Conservation (phyloP, 2,113 vertebrate genomes). For the Actinemys pallida region DNA sequence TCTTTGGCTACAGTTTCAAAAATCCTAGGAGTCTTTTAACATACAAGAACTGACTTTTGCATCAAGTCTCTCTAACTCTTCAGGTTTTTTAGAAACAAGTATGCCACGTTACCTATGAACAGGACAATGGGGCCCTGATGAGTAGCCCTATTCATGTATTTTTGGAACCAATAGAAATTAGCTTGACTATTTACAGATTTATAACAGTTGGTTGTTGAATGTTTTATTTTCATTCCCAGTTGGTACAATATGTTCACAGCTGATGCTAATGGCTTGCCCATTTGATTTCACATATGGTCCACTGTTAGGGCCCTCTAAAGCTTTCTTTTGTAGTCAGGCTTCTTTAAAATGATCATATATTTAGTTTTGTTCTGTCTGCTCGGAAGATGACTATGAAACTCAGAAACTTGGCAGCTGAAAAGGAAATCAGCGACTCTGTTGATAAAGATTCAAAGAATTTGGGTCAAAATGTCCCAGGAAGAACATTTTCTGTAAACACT, state of each 20-base stretch:
- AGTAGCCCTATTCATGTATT: constrained; percentile 73
- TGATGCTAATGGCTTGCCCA: constrained; percentile 83
- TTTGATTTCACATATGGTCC: constrained; percentile 86
- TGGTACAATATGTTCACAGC: constrained; percentile 85
- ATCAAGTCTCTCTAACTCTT: constrained; percentile 26
- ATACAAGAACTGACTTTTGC: constrained; percentile 15
- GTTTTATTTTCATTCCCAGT: constrained; percentile 85
- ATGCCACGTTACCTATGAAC: constrained; percentile 67
- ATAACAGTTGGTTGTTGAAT: constrained; percentile 84
- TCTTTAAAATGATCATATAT: constrained; percentile 66
- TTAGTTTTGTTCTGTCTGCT: constrained; percentile 69
- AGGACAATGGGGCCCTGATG: constrained; percentile 56
- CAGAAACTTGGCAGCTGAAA: constrained; percentile 49
- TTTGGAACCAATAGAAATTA: constrained; percentile 78
- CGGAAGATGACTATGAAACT: constrained; percentile 44
- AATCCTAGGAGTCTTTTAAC: constrained; percentile 50
- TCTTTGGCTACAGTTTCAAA: constrained; percentile 52
- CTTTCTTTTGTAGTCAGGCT: constrained; percentile 78
- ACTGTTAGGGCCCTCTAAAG: constrained; percentile 75
- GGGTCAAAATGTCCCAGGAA: constrained; percentile 61
- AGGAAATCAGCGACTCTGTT: constrained; percentile 55
- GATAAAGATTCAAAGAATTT: constrained; percentile 59
- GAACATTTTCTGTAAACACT: constrained; percentile 45
- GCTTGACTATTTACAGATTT: constrained; percentile 79
- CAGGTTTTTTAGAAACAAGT: constrained; percentile 37